phyloP scores from a whole-genome alignment of 1,140 invertebrate species.

The Lordiphosa clarofinis region DNA sequence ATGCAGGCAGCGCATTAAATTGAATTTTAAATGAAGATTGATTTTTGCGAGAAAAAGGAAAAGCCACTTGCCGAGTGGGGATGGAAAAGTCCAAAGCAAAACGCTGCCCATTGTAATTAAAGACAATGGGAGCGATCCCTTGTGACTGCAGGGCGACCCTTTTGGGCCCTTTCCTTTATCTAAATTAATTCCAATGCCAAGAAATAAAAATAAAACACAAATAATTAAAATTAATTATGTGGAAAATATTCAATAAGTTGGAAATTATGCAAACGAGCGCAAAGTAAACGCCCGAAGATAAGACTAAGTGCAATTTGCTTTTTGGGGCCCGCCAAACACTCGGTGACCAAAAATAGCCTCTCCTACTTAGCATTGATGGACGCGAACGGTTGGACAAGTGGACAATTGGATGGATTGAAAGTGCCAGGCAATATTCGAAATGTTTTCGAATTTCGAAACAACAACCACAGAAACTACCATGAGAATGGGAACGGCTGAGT shows the following conservation, averaged over 20 bases:
- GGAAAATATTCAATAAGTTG: conserved; percentile 77
- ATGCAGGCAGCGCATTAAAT: conserved; percentile 61
- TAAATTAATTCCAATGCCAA: conserved; percentile 67
- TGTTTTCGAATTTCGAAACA: conserved; percentile 42
- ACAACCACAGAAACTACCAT: conserved; percentile 20
- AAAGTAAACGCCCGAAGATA: conserved; percentile 65
- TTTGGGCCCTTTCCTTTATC: conserved; percentile 36
- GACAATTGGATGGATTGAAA: conserved; percentile 19
- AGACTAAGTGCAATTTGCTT: conserved; percentile 65
- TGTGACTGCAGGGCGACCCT: conserved; percentile 50
- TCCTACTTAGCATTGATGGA: conserved; percentile 59
- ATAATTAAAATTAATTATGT: conserved; percentile 77
- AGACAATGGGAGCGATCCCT: conserved; percentile 59
- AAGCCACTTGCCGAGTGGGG: conserved; percentile 50
- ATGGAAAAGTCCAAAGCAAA: conserved; percentile 53
- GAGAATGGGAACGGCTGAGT: conserved; percentile 40
- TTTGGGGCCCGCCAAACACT: conserved; percentile 31
- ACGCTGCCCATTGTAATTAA: conserved; percentile 71
- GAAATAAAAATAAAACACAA: conserved; percentile 35
- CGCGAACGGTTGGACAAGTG: conserved; percentile 24
- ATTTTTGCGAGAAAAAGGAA: conserved; percentile 46
- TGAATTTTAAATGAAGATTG: conserved; percentile 76
- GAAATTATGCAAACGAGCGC: conserved; percentile 73
- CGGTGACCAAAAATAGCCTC: conserved; percentile 60
- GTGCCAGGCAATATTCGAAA: conserved; percentile 36